These are phyloP conservation scores for Dryas iulia DNA, from an alignment of 1,140 invertebrate species.

Conservation along the genomic window DNA sequence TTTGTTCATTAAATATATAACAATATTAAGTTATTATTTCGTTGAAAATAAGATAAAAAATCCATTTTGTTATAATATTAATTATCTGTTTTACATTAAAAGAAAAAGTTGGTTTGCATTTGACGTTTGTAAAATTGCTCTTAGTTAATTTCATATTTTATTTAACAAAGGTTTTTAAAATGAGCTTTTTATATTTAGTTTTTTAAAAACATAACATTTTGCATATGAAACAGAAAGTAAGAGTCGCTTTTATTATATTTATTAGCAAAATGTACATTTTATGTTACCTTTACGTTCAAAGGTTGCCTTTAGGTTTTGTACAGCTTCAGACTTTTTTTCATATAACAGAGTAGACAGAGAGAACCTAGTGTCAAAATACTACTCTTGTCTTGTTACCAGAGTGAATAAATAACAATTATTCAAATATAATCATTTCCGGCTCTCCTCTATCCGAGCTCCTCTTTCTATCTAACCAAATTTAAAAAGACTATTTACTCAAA, in stretches of 20 bases:
- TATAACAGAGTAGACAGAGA: no score
- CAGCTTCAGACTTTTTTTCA: no score
- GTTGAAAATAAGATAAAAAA: not conserved
- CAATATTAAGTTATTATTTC: not conserved
- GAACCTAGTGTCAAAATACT: no score
- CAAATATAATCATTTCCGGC: no score
- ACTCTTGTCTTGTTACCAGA: no score
- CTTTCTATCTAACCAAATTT: no score
- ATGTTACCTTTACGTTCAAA: no score
- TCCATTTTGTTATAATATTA: not conserved
- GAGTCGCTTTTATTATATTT: not conserved
- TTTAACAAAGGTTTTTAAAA: not conserved
- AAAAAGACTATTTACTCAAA: no score
- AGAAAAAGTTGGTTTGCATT: not conserved
- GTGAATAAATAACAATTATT: no score
- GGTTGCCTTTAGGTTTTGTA: no score
- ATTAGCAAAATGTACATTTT: not conserved
- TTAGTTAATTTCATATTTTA: not conserved
- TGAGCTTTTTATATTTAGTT: not conserved
- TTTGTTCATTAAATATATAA: no score
- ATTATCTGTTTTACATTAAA: not conserved
- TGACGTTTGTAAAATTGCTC: not conserved
- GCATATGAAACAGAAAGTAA: not conserved
- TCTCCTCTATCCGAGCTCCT: no score
- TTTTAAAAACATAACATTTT: not conserved